Evolutionary conservation across 2,888 invertebrate genomes (phyloP), one percentile per base, ranked within the genome.

Genomic region (Drepanosiphum platanoidis): DNA sequence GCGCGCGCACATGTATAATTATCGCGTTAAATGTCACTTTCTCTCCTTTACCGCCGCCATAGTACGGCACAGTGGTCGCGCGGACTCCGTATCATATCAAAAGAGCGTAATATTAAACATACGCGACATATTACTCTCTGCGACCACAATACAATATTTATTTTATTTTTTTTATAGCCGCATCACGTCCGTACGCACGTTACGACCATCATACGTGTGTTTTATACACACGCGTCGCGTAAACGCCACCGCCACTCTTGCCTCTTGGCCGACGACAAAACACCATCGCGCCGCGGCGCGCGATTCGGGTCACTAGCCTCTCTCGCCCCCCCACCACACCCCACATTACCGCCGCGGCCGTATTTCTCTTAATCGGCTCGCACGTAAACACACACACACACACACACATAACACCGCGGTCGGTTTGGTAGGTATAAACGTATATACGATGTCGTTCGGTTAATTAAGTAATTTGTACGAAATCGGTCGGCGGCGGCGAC

Each of bases 1-100:
- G 32, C 66, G 13, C 15, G 58, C 39, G 8, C 18, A 46, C 18
- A 46, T 18, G 46, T 46, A 46, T 46, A 46, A 46, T 46, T 68
- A 70, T 80, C 52, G 27, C 68, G 18, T 80, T 68, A 68, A 46
- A 34, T 52, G 79, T 80, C 79, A 80, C 79, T 80, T 80, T 80
- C 79, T 80, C 79, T 80, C 68, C 32, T 58, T 58, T 52, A 34
- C 74, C 52, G 52, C 30, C 66, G n/a, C 22, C 30, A 30, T 34
- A n/a, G n/a, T n/a, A n/a, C n/a, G n/a, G n/a, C n/a, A n/a, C n/a
- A n/a, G n/a, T n/a, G n/a, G n/a, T n/a, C n/a, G n/a, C n/a, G n/a
- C 68, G 27, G 68, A n/a, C n/a, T 46, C 34, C 79, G 36, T 36
- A 27, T 80, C 66, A 79, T 36, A 27, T 80, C 66, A 79, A 78